These are phyloP conservation scores for Bombus sibiricus DNA, from an alignment of 1,140 invertebrate species.

Conservation along the genomic window DNA sequence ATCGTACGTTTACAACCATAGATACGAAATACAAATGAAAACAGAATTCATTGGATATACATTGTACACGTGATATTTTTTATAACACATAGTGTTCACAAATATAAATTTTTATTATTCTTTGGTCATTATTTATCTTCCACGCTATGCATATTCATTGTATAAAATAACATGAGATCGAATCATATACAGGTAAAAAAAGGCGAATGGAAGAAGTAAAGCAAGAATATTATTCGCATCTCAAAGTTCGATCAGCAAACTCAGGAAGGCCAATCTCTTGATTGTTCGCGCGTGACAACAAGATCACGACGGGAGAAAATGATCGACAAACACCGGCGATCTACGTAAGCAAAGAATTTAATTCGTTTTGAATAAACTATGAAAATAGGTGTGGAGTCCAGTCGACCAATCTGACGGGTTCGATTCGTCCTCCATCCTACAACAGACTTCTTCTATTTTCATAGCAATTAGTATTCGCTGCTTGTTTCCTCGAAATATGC, in stretches of 20 bases:
- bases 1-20: neutral
- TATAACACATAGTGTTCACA: no score
- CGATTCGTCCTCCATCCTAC: conserved; percentile 73
- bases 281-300: neutral
- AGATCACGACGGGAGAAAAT: conserved; percentile 26
- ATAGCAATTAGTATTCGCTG: no score
- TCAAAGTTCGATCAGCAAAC: neutral
- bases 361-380: conserved; percentile 71
- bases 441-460: conserved; percentile 71
- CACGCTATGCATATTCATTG: neutral
- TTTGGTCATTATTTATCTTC: no score
- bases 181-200: neutral
- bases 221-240: neutral
- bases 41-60: neutral
- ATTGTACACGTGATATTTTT: no score
- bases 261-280: neutral
- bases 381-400: conserved; percentile 79
- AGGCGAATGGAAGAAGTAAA: neutral
- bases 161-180: neutral
- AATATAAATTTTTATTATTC: no score
- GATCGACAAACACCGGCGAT: neutral
- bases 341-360: conserved; percentile 54
- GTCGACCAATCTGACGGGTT: conserved; percentile 80
- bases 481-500: neutral
- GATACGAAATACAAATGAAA: neutral